Evolutionary conservation across 2,888 invertebrate species (phyloP), one percentile per base, ranked within the genome.

Genomic region (Chymomyza amoena): DNA sequence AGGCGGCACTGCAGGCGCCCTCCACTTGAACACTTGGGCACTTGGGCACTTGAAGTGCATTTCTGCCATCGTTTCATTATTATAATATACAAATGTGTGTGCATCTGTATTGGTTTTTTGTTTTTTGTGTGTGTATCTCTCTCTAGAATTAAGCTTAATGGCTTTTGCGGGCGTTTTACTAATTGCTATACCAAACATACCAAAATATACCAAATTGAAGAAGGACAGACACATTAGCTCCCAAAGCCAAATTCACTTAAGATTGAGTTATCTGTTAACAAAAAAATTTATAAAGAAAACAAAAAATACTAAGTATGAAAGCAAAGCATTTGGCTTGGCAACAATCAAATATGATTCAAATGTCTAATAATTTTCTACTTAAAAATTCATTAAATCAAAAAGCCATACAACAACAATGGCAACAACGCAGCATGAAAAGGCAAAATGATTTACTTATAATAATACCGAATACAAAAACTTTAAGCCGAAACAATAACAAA

Each of bases 321-420:
- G 1, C 54, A 54, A 54, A 54, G 54, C 54, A 1, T 54, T 54
- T 45, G 32, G 54, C 15, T 6, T 63, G 59, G 32, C 62, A 68
- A 67, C 76, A 70, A 74, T 87, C 72, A 69, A 87, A 85, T 64
- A 50, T 64, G 25, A 76, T 70, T 87, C 86, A 78, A 75, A 82
- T 69, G 69, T 72, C 83, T 76, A 78, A 87, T 83, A 81, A 87
- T 84, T 87, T 83, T 83, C 71, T 68, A 75, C 84, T 87, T 79
- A 77, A 73, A 83, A 88, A 83, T 86, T 86, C 83, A 83, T 83
- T 87, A 83, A 87, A 80, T 80, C 74, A 81, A 67, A 72, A 67
- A 78, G 69, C 81, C 73, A 83, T 80, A 83, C 87, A 81, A 32
- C 32, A 80, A 87, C 83, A 62, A 69, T 70, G 78, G 57, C 73